Base-by-base conservation (phyloP, 2,888 invertebrate genomes). In the Nycteola revayana region DNA sequence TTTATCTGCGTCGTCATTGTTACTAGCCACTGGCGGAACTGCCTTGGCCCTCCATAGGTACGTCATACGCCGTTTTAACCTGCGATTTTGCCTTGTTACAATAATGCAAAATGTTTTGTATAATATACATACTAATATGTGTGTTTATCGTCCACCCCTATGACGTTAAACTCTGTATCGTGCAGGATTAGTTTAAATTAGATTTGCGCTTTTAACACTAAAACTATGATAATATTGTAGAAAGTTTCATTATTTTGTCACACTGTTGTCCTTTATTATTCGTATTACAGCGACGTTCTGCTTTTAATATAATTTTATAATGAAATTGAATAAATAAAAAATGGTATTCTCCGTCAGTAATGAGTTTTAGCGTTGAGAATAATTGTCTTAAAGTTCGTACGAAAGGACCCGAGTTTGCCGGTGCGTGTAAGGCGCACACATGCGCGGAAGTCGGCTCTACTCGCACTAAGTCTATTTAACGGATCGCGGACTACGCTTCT, bases 1-100 rank as follows among this genome's bases (percentile, higher is more conserved):
- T 83, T 86, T 79, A 87, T 84, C 87, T 79, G 73, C 79, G 77
- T 77, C 83, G 82, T 85, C 87, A 84, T 82, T 85, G 81, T 83
- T 81, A 81, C 75, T 86, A 77, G 81, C 81, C 85, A 81, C 76
- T 81, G 75, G 70, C 68, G 69, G 66, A 77, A 69, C 72, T 66
- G 66, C 68, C 73, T 73, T 72, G 66, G 72, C 67, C 69, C 64
- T 70, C 59, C 56, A 53, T 53, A 42, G 48, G 44, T 26, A 43
- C 34, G 30, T 33, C 52, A 47, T 32, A 38, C 24, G 28, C 14
- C 9, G 42, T 9, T 34, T 43, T 42, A 42, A 47, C 50, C 42
- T 36, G 21, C 30, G 37, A 45, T 36, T 51, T 22, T 42, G 41
- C 34, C 47, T 42, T 42, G 32, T 49, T 50, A 46, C 37, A 42